phyloP scores from a whole-genome alignment of 2,888 invertebrate species.

The Chirona hameri region DNA sequence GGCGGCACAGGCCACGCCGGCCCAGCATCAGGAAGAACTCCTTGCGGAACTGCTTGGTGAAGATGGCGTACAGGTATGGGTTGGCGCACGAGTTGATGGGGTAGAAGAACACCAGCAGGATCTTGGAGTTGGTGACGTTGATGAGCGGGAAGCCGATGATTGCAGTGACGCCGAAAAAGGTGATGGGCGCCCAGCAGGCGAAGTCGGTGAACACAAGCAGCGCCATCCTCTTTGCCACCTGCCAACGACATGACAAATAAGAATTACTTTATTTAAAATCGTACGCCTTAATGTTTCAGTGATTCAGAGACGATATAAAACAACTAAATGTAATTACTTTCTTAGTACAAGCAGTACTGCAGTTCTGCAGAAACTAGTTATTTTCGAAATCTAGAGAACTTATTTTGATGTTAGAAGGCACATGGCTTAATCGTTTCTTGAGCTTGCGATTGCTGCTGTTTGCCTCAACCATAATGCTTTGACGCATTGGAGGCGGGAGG shows the following conservation, averaged over 20 bases:
- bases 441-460: too few species aligned
- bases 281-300: too few species aligned
- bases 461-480: too few species aligned
- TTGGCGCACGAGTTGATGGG: conserved; percentile 89
- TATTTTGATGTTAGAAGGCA: too few species aligned
- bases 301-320: too few species aligned
- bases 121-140: conserved; percentile 61
- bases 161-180: conserved; percentile 83
- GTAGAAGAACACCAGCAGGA: conserved; percentile 82
- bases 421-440: too few species aligned
- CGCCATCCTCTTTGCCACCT: conserved; percentile 85
- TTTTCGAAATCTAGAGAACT: too few species aligned
- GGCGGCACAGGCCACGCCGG: conserved; percentile 51
- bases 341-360: too few species aligned
- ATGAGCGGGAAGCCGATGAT: conserved; percentile 78
- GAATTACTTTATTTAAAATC: too few species aligned
- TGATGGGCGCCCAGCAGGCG: conserved; percentile 80
- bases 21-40: conserved; percentile 66
- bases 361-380: too few species aligned
- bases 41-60: conserved; percentile 79
- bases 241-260: conserved; percentile 41
- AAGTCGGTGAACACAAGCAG: conserved; percentile 81
- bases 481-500: too few species aligned
- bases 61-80: conserved; percentile 85
- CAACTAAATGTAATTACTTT: too few species aligned